A percentile compares a stretch with the other conserved stretches of the same genome.
Evolutionary conservation across 2,888 invertebrate genomes (phyloP).

Genomic region (Biston betularia): DNA sequence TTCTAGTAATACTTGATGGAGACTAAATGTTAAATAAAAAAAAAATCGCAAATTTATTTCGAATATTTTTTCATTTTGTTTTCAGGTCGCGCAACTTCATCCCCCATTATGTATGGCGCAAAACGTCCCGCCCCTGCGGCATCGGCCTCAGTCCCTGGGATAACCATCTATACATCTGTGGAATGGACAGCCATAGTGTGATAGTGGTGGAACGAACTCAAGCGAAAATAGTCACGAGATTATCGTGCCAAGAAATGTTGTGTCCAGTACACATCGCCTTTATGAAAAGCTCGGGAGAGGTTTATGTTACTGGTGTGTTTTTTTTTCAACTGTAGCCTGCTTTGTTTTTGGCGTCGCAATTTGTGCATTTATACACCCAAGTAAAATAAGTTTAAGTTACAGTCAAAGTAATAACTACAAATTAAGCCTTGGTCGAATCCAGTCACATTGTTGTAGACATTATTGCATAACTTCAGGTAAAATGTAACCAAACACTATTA

Average conservation of each 20-base stretch:
- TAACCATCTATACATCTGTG: constrained; percentile 87
- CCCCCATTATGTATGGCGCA: constrained; percentile 85
- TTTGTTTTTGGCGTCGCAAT: no score
- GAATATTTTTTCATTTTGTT: not conserved
- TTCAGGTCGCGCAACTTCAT: constrained; percentile 80
- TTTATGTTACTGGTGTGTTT: constrained; percentile 85
- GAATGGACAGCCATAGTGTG: constrained; percentile 88
- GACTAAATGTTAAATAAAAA: not conserved
- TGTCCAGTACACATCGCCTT: constrained; percentile 88
- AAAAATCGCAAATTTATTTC: not conserved
- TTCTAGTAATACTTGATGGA: no score
- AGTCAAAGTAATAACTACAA: no score
- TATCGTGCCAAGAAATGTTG: constrained; percentile 85
- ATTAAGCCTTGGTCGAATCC: no score
- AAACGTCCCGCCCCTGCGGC: constrained; percentile 89
- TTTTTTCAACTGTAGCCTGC: no score
- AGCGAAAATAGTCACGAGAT: constrained; percentile 81
- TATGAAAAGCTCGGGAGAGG: constrained; percentile 83
- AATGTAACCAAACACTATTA: no score
- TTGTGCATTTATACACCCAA: no score
- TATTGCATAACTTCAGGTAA: no score
- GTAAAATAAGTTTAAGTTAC: no score
- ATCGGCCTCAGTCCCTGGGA: constrained; percentile 88
- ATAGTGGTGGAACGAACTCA: constrained; percentile 79
- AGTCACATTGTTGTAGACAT: no score